These are phyloP conservation scores for Hydroisotoma schaefferi DNA, from an alignment of 2,888 invertebrate genomes.

Conservation along the genomic window DNA sequence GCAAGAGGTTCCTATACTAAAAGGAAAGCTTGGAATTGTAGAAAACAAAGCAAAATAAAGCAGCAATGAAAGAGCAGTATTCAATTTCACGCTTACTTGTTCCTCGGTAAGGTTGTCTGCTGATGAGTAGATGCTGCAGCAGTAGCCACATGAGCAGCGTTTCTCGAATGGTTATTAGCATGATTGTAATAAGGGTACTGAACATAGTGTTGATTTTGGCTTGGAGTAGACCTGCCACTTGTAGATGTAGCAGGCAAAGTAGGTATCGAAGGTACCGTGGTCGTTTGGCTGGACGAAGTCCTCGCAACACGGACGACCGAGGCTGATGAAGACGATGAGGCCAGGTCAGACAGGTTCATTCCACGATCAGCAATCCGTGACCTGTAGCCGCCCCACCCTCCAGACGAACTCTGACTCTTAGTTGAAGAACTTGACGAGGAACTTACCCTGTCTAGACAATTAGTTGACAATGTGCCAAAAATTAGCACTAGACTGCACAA, in stretches of 20 bases:
- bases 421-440: slow-evolving; percentile 8
- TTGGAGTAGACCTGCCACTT: slow-evolving; percentile 18
- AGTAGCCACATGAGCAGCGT: slow-evolving; percentile 12
- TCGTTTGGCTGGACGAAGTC: slow-evolving; percentile 24
- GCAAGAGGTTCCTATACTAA: too few species aligned
- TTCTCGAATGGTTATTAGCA: slow-evolving; percentile 18
- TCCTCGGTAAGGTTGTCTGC: slow-evolving; percentile 4
- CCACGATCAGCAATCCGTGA: slow-evolving; percentile 7
- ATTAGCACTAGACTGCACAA: slow-evolving; percentile 21
- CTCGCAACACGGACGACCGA: background rate
- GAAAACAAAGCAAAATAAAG: too few species aligned
- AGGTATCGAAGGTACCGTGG: slow-evolving; percentile 27
- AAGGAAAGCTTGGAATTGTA: too few species aligned
- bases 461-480: slow-evolving; percentile 39
- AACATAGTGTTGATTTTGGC: background rate
- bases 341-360: background rate
- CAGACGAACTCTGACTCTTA: slow-evolving; percentile 19
- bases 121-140: slow-evolving; percentile 2
- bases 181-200: slow-evolving; percentile 1
- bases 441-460: slow-evolving; percentile 33
- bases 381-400: slow-evolving; percentile 22
- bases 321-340: background rate
- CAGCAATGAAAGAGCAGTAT: too few species aligned
- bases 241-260: slow-evolving; percentile 21
- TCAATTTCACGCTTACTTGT: too few species aligned